Conservation (phyloP, 1,140 invertebrate genomes). For the Lycorma delicatula region DNA sequence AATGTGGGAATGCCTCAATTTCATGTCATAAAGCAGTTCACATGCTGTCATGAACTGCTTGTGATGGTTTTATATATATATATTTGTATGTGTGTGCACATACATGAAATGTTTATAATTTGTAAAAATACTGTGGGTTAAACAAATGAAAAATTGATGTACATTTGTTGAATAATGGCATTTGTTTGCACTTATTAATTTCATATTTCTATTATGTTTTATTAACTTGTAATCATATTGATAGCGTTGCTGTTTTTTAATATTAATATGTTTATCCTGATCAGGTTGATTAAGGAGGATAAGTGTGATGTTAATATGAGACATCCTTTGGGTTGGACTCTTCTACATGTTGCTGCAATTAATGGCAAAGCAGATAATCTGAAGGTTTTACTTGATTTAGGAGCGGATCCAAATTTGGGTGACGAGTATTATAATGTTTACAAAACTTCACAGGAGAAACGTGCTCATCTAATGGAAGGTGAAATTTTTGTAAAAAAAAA, state of each 20-base stretch:
- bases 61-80: too few species aligned
- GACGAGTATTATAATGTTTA: slow-evolving; percentile 72
- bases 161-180: background rate
- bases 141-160: background rate
- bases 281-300: slow-evolving; percentile 35
- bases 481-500: slow-evolving; percentile 14
- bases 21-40: too few species aligned
- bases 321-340: slow-evolving; percentile 75
- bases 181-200: background rate
- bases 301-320: slow-evolving; percentile 49
- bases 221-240: background rate
- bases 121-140: background rate
- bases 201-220: background rate
- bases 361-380: slow-evolving; percentile 59
- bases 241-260: background rate
- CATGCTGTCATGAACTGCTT: too few species aligned
- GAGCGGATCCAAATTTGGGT: slow-evolving; percentile 68
- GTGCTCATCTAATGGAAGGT: slow-evolving; percentile 54
- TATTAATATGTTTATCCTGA: background rate
- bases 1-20: too few species aligned
- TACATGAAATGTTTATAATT: background rate
- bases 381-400: slow-evolving; percentile 56
- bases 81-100: too few species aligned
- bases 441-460: slow-evolving; percentile 47
- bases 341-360: slow-evolving; percentile 73